Conservation (phyloP, 2,888 invertebrate genomes). For the Heterodera filipjevi region DNA sequence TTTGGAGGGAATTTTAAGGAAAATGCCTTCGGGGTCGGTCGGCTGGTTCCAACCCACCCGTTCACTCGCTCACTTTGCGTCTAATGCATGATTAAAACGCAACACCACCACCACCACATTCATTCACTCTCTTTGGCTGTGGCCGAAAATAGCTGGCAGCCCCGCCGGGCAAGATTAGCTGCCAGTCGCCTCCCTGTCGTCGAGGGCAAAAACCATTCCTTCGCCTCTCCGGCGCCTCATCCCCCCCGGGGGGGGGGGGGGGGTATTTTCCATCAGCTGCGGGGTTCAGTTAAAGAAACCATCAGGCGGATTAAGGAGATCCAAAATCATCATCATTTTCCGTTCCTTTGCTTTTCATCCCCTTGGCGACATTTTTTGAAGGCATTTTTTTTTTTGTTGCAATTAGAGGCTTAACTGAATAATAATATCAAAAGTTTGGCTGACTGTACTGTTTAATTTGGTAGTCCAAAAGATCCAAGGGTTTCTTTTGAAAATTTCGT, state of each 20-base stretch:
- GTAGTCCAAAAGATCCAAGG: no score
- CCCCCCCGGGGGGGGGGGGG: no score
- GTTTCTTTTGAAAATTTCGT: no score
- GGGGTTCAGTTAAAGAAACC: neutral
- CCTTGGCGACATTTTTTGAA: neutral
- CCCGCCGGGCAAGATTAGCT: neutral
- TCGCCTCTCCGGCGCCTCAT: neutral
- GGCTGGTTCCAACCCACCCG: neutral
- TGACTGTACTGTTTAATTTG: no score
- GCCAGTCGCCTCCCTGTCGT: neutral
- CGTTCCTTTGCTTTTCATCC: neutral
- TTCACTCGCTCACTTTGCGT: neutral
- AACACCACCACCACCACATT: neutral
- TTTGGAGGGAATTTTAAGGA: neutral
- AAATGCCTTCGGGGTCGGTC: neutral
- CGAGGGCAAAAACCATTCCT: constrained; percentile 1
- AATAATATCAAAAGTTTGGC: no score
- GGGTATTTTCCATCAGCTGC: neutral
- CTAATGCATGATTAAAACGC: constrained; percentile 12
- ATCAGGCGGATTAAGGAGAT: neutral
- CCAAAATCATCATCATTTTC: neutral
- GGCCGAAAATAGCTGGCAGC: constrained; percentile 8
- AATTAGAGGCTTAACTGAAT: neutral
- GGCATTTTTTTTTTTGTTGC: neutral
- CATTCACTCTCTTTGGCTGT: no score